Evolutionary conservation across 2,113 vertebrate species (phyloP).

Genomic region (Salvelinus fontinalis): DNA sequence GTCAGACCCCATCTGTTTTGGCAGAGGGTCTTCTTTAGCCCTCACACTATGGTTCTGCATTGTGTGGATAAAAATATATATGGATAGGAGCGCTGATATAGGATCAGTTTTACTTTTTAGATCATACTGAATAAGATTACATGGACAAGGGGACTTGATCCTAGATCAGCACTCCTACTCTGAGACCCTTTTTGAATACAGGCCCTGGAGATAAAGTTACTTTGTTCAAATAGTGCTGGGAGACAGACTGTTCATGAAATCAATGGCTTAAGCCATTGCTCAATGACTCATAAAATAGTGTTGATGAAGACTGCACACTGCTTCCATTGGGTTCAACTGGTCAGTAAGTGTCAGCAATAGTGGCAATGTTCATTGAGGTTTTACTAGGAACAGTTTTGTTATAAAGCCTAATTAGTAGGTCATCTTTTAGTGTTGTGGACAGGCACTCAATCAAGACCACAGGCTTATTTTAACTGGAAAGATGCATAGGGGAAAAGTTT

Average conservation of each 20-base stretch:
- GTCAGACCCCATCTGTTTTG: conserved; percentile 13
- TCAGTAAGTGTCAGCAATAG: background rate
- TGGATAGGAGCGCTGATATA: too few species aligned
- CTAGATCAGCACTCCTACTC: too few species aligned
- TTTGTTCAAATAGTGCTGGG: too few species aligned
- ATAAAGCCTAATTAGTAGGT: background rate
- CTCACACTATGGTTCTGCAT: background rate
- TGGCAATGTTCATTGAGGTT: too few species aligned
- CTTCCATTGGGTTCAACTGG: background rate
- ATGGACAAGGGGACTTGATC: too few species aligned
- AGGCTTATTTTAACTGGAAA: background rate
- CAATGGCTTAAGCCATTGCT: background rate
- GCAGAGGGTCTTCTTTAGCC: background rate
- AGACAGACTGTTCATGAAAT: too few species aligned
- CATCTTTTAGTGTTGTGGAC: conserved; percentile 25
- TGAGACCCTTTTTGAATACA: too few species aligned
- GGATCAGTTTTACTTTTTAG: too few species aligned
- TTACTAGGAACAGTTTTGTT: background rate
- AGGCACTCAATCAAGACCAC: conserved; percentile 24
- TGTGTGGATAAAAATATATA: background rate
- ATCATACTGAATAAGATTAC: too few species aligned
- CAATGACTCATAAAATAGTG: background rate
- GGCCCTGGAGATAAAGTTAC: too few species aligned
- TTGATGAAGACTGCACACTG: background rate
- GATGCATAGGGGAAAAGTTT: too few species aligned